phyloP scores from a whole-genome alignment of 2,113 vertebrate species.

The Lepisosteus osseus region DNA sequence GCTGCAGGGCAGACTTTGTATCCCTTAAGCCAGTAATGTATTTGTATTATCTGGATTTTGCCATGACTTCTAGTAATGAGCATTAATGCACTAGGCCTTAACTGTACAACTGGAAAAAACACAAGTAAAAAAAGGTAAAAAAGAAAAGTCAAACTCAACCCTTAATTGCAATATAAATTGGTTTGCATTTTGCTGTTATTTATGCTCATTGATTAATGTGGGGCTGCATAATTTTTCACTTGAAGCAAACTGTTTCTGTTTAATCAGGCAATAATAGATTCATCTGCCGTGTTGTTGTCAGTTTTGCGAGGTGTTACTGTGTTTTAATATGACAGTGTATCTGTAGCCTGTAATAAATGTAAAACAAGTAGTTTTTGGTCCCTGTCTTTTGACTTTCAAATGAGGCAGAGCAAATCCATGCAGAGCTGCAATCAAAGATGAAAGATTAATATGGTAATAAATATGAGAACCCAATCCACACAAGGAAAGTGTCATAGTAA shows the following conservation, averaged over 20 bases:
- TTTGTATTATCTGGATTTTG: constrained; percentile 14
- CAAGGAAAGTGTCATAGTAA: constrained; percentile 12
- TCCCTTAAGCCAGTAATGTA: constrained; percentile 17
- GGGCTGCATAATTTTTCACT: constrained; percentile 23
- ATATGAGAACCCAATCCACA: constrained; percentile 17
- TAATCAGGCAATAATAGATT: constrained; percentile 32
- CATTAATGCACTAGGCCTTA: constrained; percentile 3
- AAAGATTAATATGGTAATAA: constrained; percentile 37
- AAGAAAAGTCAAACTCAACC: constrained; percentile 3
- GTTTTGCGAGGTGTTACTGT: constrained; percentile 29
- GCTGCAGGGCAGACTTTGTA: not conserved
- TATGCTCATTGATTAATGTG: constrained; percentile 28
- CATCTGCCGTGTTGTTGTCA: constrained; percentile 22
- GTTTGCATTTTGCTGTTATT: constrained; percentile 29
- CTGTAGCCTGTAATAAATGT: constrained; percentile 26
- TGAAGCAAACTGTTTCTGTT: constrained; percentile 19
- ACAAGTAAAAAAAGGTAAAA: not conserved
- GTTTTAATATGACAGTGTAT: constrained; percentile 25
- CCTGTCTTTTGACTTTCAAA: constrained; percentile 24
- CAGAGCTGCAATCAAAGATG: constrained; percentile 33
- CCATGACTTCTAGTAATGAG: constrained; percentile 12
- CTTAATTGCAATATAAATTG: constrained; percentile 21
- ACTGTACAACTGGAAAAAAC: constrained; percentile 13
- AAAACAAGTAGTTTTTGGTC: constrained; percentile 24
- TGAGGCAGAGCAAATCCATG: constrained; percentile 31